Percentiles rank a stretch among this genome's conserved stretches.
These are phyloP conservation scores for Sebastes minor DNA, from an alignment of 2,797 vertebrate species.

Conservation along the genomic window DNA sequence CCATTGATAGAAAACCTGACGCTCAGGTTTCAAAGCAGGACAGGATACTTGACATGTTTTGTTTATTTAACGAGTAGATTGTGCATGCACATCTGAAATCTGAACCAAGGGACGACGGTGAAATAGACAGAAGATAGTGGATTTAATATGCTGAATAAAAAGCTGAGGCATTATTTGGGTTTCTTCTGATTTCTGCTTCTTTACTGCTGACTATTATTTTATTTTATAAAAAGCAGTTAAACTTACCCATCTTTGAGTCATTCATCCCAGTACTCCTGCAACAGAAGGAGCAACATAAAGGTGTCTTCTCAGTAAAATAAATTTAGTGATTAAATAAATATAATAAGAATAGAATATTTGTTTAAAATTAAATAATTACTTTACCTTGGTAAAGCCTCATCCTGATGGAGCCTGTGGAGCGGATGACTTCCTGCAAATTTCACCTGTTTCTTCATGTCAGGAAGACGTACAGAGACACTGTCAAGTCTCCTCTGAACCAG, in stretches of 20 bases:
- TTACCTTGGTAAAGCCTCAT: constrained; percentile 37
- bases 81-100: neutral
- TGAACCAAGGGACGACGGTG: neutral
- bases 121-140: neutral
- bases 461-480: neutral
- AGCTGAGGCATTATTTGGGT: neutral
- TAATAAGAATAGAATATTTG: neutral
- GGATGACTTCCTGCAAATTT: constrained; percentile 33
- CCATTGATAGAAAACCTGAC: constrained; percentile 9
- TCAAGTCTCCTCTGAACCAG: neutral
- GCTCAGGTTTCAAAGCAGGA: constrained; percentile 47
- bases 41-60: neutral
- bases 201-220: neutral
- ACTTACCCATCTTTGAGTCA: constrained; percentile 17
- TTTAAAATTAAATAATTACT: fast-evolving
- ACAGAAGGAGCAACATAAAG: neutral
- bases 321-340: neutral
- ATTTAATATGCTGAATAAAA: neutral
- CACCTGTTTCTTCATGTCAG: constrained; percentile 51
- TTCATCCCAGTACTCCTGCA: constrained; percentile 9
- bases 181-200: neutral
- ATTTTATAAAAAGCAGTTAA: too few relatives aligned
- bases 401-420: neutral
- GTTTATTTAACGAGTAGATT: constrained; percentile 24
- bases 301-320: neutral